Evolutionary conservation across 2,113 vertebrate species (phyloP), one percentile per base, ranked within the genome.

Genomic region (Gasterosteus nipponicus): DNA sequence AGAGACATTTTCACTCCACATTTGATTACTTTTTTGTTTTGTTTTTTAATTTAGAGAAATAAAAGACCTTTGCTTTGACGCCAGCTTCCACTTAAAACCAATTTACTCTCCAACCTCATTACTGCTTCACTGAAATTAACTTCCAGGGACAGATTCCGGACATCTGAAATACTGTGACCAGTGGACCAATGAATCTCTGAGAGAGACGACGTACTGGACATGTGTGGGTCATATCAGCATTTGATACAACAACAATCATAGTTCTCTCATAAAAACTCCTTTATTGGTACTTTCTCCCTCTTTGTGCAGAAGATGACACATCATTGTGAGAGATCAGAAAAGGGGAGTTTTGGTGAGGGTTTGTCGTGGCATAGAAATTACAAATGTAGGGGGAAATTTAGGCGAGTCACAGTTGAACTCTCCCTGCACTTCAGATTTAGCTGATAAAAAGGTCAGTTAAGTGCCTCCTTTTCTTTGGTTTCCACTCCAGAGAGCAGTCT

Each of bases 101-200:
- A 85, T 85, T 86, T 70, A 73, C 64, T 79, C 60, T 66, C 63
- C 46, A 19, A 73, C 19, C 66, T 78, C 39, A 83, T 89, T 80
- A 82, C 39, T 38, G 57, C 69, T 1, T 14, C 5, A 22, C 69
- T 75, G 72, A 79, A 76, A 79, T 82, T 78, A 69, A 80, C 54
- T 51, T 75, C 53, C 26, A 58, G 18, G 22, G 68, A 74, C 26
- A 47, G 35, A 69, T 31, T 70, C 33, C 49, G 54, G 51, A 3
- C 69, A 69, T 81, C 70, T 80, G 35, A 66, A 86, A 84, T 82
- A 51, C 74, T 47, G 33, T 41, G 66, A 56, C 54, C 74, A 38
- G 19, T 59, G 58, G 68, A 78, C 68, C 78, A 82, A 82, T 82
- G 6, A 47, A 61, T 69, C 73, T 69, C n/a, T 11, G 0, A 16